Evolutionary conservation across 2,797 vertebrate species (phyloP).

Genomic region (Acanthurus tractus): DNA sequence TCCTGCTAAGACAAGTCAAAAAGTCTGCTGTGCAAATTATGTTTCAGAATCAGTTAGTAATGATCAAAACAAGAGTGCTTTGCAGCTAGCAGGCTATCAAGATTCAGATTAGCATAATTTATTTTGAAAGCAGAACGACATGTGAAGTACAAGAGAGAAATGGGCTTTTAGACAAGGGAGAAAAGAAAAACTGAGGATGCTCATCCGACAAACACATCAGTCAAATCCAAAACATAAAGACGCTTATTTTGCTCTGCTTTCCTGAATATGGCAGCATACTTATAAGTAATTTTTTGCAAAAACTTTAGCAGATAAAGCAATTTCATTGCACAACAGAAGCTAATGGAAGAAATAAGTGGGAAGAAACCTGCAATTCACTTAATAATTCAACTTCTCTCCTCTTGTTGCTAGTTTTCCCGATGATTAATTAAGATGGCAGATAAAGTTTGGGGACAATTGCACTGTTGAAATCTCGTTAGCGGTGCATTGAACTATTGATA

Average conservation of each 20-base stretch:
- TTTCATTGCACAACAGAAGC: background rate
- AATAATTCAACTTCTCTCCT: background rate
- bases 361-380: background rate
- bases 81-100: background rate
- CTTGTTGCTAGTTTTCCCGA: background rate
- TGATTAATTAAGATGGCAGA: background rate
- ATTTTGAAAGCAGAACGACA: background rate
- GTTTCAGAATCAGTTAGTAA: background rate
- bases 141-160: background rate
- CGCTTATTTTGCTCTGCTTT: background rate
- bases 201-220: slow-evolving; percentile 6
- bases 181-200: background rate
- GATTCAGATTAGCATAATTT: slow-evolving; percentile 1
- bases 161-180: background rate
- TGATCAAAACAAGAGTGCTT: background rate
- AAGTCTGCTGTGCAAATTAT: background rate
- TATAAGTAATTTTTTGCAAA: background rate
- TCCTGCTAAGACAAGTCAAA: background rate
- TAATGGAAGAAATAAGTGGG: background rate
- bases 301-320: background rate
- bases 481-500: background rate
- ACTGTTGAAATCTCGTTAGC: background rate
- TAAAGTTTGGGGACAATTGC: background rate
- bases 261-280: background rate
- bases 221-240: background rate